Conservation (phyloP, 2,888 invertebrate genomes). For the Hedychridium roseum region DNA sequence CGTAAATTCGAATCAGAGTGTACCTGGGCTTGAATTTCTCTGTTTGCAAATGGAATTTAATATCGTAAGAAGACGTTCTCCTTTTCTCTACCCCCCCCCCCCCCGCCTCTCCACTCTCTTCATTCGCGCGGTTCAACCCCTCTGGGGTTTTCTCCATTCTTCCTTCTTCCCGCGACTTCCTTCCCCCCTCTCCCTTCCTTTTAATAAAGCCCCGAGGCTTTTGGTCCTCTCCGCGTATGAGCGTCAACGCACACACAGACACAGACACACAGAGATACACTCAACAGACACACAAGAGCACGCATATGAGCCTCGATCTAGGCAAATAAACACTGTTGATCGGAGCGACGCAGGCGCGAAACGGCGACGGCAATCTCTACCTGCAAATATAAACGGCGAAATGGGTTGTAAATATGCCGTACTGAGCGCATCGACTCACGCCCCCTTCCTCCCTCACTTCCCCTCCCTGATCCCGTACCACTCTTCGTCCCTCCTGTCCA, state of each 20-base stretch:
- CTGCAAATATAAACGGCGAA: constrained; percentile 44
- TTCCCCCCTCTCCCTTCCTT: constrained; percentile 12
- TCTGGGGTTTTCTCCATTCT: constrained; percentile 12
- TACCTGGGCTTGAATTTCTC: constrained; percentile 28
- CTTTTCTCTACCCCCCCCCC: constrained; percentile 24
- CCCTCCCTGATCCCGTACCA: too few relatives aligned
- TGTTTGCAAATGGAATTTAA: constrained; percentile 41
- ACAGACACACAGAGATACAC: too few relatives aligned
- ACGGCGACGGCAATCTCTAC: constrained; percentile 27
- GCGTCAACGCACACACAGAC: too few relatives aligned
- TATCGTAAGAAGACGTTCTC: constrained; percentile 37
- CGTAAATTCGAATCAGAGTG: constrained; percentile 28
- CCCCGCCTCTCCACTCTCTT: neutral
- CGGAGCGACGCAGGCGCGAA: constrained; percentile 2
- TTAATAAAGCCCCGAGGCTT: too few relatives aligned
- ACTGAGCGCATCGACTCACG: constrained; percentile 19
- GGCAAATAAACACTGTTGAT: constrained; percentile 26
- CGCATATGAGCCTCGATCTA: constrained; percentile 10
- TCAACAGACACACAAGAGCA: too few relatives aligned
- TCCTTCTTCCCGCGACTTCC: neutral
- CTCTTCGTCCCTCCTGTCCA: too few relatives aligned
- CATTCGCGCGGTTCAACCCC: neutral
- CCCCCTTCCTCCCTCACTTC: too few relatives aligned
- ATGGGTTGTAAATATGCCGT: constrained; percentile 50
- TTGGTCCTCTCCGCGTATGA: too few relatives aligned